Base-by-base conservation (phyloP, 2,113 vertebrate genomes). In the Paradisaea rubra region DNA sequence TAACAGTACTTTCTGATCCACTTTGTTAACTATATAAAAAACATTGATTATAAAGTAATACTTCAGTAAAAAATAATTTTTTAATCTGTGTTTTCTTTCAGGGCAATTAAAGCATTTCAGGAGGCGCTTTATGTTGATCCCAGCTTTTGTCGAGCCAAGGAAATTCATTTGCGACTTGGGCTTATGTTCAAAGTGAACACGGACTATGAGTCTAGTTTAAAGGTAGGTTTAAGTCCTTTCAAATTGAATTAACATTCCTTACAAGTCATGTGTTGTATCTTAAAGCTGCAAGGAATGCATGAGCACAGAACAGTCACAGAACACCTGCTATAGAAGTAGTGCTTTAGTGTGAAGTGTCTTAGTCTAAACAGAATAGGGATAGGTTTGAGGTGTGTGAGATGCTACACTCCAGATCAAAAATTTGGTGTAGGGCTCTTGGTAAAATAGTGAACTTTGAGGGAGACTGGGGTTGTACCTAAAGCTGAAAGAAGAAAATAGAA, bases 181-280 rank as follows among this genome's bases (percentile, higher is more conserved):
- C 98, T 99, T 97, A 99, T 99, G 99, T 99, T 99, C 98, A 99
- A 99, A 98, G 98, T 99, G 97, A 99, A 99, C 97, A 99, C 99
- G 94, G 99, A 99, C 98, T 99, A 99, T 93, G 99, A 99, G 97
- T 99, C 99, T 91, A 99, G 99, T 98, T 98, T 99, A 97, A 99
- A 99, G 99, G 99, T 99, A 98, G 90, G 97, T 96, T 81, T 56
- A 89, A 96, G 56, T 74, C 27, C 45, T 94, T 86, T 91, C 80
- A 86, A 31, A 91, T 31, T 15, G 33, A 70, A 44, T 59, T 64
- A 70, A 20, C 4, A 10, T 44, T 88, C 89, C 18, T 17, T 53
- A 30, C 47, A 65, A 86, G 83, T 63, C 56, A 4, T 77, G 77
- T 94, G 81, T 94, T 94, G 53, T 17, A 21, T 63, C 69, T 83